A percentile compares a stretch with the other conserved stretches of the same genome.
Conservation (phyloP, 2,113 vertebrate genomes). For the Hystrix brachyura region DNA sequence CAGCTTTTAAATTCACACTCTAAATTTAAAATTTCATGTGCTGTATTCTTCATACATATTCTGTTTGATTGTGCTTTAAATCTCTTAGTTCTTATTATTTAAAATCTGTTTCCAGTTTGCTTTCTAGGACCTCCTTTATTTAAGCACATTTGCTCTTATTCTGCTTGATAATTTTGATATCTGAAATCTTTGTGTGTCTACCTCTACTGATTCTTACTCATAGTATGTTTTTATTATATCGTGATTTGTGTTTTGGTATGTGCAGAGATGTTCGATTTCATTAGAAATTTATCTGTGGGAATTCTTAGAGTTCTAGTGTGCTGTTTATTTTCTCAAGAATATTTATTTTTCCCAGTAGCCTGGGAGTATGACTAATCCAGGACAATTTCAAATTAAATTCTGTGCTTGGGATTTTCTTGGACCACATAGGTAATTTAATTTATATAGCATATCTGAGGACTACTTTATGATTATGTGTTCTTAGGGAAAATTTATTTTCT, state of each 20-base stretch:
- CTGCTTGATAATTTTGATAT: not conserved
- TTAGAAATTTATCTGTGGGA: not conserved
- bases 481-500: conserved; percentile 22
- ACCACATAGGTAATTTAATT: not conserved
- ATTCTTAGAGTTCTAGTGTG: not conserved
- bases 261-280: not conserved
- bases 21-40: conserved; percentile 47
- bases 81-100: not conserved
- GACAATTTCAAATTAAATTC: conserved; percentile 47
- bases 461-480: not conserved
- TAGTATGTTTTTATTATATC: not conserved
- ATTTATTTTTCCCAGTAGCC: conserved; percentile 29
- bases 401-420: not conserved
- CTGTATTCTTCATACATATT: not conserved
- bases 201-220: not conserved
- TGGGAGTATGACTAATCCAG: not conserved
- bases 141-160: conserved; percentile 22
- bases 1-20: not conserved
- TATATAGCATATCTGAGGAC: not conserved
- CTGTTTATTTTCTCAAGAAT: not conserved
- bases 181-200: conserved; percentile 4
- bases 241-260: conserved; percentile 35
- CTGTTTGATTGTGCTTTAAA: conserved; percentile 8
- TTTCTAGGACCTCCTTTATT: conserved; percentile 39
- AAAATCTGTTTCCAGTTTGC: not conserved